These are phyloP conservation scores for Haemorhous mexicanus DNA, from an alignment of 2,113 vertebrate genomes.

Conservation along the genomic window DNA sequence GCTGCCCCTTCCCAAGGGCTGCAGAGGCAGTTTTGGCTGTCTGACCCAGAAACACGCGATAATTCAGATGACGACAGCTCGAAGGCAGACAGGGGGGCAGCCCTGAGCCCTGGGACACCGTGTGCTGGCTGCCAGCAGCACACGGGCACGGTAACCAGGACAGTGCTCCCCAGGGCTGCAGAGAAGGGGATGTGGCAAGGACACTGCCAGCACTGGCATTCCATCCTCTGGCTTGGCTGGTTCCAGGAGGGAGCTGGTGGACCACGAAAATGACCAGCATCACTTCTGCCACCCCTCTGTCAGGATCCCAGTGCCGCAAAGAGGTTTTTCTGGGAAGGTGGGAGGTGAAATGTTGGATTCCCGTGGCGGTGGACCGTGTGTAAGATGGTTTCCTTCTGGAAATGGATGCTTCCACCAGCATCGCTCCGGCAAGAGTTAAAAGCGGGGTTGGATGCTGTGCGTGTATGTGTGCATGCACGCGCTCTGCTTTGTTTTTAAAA, in stretches of 20 bases:
- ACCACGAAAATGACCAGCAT: accelerated
- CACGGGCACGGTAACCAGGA: accelerated
- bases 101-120: accelerated
- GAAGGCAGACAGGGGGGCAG: not conserved
- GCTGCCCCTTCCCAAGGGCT: not conserved
- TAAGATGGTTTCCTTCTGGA: not conserved
- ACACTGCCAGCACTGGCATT: not conserved
- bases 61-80: not conserved
- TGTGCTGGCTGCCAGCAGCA: not conserved
- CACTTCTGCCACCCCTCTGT: not conserved
- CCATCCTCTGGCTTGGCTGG: not conserved
- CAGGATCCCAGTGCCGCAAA: not conserved
- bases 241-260: not conserved
- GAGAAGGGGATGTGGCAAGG: not conserved
- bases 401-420: not conserved
- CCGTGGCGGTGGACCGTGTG: accelerated
- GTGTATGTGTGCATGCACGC: conserved; percentile 59
- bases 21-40: accelerated
- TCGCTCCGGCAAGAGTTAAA: not conserved
- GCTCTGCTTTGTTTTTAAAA: conserved; percentile 61
- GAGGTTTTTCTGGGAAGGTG: not conserved
- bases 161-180: not conserved
- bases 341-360: not conserved
- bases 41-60: not conserved
- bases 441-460: conserved; percentile 34